These are phyloP conservation scores for Heterohyrax brucei DNA, from an alignment of 2,797 vertebrate species.

Conservation along the genomic window DNA sequence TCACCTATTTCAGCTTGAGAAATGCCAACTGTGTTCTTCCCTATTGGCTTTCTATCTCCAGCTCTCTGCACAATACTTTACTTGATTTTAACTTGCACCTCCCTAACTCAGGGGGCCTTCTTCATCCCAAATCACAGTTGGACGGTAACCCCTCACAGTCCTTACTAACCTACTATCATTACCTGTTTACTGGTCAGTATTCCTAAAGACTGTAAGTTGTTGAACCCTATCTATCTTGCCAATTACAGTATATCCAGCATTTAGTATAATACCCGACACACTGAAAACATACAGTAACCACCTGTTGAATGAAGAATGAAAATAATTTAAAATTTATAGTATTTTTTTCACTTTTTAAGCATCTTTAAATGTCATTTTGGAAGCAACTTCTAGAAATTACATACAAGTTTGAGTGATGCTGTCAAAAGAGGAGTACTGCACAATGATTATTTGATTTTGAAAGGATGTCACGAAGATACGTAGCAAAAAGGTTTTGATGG, in stretches of 20 bases:
- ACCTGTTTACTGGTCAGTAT: background rate
- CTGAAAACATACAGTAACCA: background rate
- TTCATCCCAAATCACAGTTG: background rate
- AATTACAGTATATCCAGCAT: background rate
- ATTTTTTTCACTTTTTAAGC: background rate
- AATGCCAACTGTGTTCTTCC: too few species aligned
- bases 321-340: conserved; percentile 42
- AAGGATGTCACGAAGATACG: conserved; percentile 47
- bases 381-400: conserved; percentile 68
- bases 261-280: background rate
- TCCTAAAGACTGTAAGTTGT: background rate
- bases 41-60: too few species aligned
- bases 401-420: conserved; percentile 3
- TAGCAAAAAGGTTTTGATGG: conserved; percentile 47
- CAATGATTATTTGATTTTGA: conserved; percentile 6
- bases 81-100: background rate
- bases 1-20: too few species aligned
- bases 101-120: conserved; percentile 25
- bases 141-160: background rate
- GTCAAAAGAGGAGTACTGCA: conserved; percentile 19
- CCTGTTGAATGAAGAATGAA: conserved; percentile 36
- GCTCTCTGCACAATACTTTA: too few species aligned
- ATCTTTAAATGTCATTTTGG: conserved; percentile 30
- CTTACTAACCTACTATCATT: conserved; percentile 11
- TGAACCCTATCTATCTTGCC: conserved; percentile 23